Evolutionary conservation across 2,113 vertebrate genomes (phyloP), one percentile per base, ranked within the genome.

Genomic region (Bambusicola thoracicus): DNA sequence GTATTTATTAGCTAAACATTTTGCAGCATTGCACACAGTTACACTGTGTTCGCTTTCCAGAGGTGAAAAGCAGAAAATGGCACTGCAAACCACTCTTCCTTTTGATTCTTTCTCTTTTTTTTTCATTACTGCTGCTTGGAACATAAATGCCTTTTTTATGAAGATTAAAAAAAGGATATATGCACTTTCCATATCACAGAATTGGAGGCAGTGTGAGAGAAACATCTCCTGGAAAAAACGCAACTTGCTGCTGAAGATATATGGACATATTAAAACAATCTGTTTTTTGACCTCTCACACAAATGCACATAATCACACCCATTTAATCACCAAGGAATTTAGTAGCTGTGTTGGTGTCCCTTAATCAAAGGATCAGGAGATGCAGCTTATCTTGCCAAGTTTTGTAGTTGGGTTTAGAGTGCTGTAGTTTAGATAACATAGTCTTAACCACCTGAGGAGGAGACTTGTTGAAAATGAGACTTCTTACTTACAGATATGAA

Each of bases 1-100:
- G 93, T 97, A 86, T 98, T 94, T 95, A 68, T 96, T 97, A 96
- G 94, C 89, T 69, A 55, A 97, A 97, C 25, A 74, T 11, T 22
- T 65, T n/a, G 5, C 43, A 2, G 1, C 27, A 3, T 13, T 43
- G 32, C 10, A 4, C 27, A 13, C 13, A 17, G 2, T 49, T 90
- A 9, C 6, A 27, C 17, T 32, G 29, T 5, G 56, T 48, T 43
- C 6, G 3, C 8, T 74, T 78, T 73, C n/a, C 4, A 3, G 6
- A 89, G 17, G 30, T 75, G 92, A 90, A 86, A 68, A 92, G 22
- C 63, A 82, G 92, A 85, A 97, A 95, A 97, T 68, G 85, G 94
- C 86, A 48, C 22, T 62, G 51, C 65, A 93, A 95, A 95, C 56
- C 62, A 91, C 59, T 85, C 76, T 58, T 59, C 16, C 11, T 10